Base-by-base conservation (phyloP, 2,113 vertebrate species). In the Bubo scandiacus region DNA sequence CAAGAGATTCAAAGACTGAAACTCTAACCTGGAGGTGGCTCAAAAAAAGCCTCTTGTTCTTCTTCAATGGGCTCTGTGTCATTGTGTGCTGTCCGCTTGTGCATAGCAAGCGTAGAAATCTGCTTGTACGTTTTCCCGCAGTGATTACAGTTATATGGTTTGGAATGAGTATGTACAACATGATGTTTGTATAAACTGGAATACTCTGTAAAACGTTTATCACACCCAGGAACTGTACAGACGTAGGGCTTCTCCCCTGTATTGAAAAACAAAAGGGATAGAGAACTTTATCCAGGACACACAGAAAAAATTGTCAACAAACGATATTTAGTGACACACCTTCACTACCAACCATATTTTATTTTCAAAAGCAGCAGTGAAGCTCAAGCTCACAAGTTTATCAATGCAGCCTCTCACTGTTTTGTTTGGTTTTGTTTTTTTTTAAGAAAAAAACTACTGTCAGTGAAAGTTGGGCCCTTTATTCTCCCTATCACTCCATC, bases 131-230 rank as follows among this genome's bases (percentile, higher is more conserved):
- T 99, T 95, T 99, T 99, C 49, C 99, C 99, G 73, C 99, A 99
- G 95, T 99, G 99, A 97, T 99, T 99, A 96, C 99, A 99, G 98
- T 99, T 99, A 97, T 99, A 99, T 19, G 99, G 99, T 98, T 99
- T 99, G 97, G 99, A 99, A 86, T 99, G 99, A 15, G 99, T 99
- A 86, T 99, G 99, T 92, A 99, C 99, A 67, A 99, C 99, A 55
- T 99, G 99, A 96, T 99, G 99, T 96, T 99, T 99, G 96, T 99
- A 99, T 89, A 99, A 98, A 98, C 99, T 99, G 95, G 99, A 99
- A 97, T 99, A 99, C 94, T 99, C 99, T 23, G 99, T 99, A 97
- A 99, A 99, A 86, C 99, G 99, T 97, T 99, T 99, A 90, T 99
- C 99, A 97, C 99, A 99, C 34, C 99, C 99, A 78, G 99, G 99